Evolutionary conservation across 2,888 invertebrate genomes (phyloP).

Genomic region (Lithophane leautieri): DNA sequence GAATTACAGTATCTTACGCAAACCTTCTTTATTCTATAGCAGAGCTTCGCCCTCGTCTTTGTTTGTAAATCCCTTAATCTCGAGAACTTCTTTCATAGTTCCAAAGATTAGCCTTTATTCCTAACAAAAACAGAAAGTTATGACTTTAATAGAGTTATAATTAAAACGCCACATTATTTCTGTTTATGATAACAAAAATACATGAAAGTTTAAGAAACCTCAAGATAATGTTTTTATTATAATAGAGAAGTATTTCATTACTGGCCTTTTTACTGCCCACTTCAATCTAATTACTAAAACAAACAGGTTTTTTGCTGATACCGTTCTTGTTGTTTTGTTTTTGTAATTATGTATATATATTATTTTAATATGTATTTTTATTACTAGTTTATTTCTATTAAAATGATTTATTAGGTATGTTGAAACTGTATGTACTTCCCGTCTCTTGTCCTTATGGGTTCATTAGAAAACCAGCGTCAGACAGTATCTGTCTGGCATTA

Average conservation of each 20-base stretch:
- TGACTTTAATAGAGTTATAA: conserved; percentile 46
- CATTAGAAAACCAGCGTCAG: too few relatives aligned
- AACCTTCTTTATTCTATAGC: conserved; percentile 10
- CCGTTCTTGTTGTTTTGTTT: too few relatives aligned
- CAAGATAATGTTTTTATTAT: conserved; percentile 1
- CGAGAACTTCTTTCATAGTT: conserved; percentile 36
- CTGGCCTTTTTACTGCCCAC: too few relatives aligned
- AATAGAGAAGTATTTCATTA: not conserved
- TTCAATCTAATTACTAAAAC: too few relatives aligned
- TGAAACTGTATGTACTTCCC: too few relatives aligned
- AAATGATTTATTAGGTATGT: too few relatives aligned
- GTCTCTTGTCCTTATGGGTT: too few relatives aligned
- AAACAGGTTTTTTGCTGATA: too few relatives aligned
- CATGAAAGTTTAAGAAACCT: conserved; percentile 5
- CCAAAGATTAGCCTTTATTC: conserved; percentile 28
- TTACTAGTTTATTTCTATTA: too few relatives aligned
- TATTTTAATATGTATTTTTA: too few relatives aligned
- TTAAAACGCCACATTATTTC: conserved; percentile 45
- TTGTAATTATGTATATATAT: too few relatives aligned
- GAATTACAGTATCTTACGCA: not conserved
- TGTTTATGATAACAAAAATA: conserved; percentile 16
- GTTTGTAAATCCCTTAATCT: conserved; percentile 44
- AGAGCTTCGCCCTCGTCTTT: conserved; percentile 6
- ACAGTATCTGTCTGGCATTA: too few relatives aligned
- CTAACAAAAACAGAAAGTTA: conserved; percentile 47